These are phyloP conservation scores for Diadromus collaris DNA, from an alignment of 2,888 invertebrate species.

Conservation along the genomic window DNA sequence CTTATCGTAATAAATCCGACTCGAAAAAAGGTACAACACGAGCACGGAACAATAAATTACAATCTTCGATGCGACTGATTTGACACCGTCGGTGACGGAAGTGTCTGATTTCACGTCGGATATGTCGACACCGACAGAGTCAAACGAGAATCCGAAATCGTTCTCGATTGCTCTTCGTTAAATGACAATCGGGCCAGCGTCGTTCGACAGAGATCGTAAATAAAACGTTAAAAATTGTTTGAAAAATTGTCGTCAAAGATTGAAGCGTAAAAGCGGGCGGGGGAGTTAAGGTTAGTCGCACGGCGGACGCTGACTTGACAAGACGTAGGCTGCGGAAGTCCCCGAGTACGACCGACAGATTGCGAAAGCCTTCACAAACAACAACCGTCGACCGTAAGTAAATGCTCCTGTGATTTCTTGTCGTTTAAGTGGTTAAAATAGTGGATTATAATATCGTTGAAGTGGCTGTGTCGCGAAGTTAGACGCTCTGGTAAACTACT, in stretches of 20 bases:
- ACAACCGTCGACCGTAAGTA: constrained; percentile 82
- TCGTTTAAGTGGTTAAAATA: constrained; percentile 55
- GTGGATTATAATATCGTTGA: constrained; percentile 48
- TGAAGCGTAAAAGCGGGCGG: background rate
- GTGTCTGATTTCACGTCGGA: constrained; percentile 68
- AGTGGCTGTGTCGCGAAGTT: constrained; percentile 54
- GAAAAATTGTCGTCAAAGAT: background rate
- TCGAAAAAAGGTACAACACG: background rate
- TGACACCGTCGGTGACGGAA: constrained; percentile 62
- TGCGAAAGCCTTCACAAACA: constrained; percentile 81
- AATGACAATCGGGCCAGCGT: background rate
- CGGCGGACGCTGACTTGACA: constrained; percentile 74
- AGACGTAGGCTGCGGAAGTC: constrained; percentile 75
- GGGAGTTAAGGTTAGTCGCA: constrained; percentile 67
- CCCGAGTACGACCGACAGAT: constrained; percentile 78
- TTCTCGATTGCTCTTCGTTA: background rate
- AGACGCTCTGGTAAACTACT: constrained; percentile 46
- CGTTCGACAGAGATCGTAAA: constrained; percentile 3
- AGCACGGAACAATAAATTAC: background rate
- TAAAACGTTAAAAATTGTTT: constrained; percentile 18
- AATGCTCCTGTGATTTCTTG: constrained; percentile 75
- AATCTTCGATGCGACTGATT: constrained; percentile 2
- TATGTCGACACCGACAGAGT: constrained; percentile 64
- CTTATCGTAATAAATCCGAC: background rate
- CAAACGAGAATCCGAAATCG: constrained; percentile 59